Evolutionary conservation across 2,113 vertebrate genomes (phyloP).

Genomic region (Phrynosoma platyrhinos): DNA sequence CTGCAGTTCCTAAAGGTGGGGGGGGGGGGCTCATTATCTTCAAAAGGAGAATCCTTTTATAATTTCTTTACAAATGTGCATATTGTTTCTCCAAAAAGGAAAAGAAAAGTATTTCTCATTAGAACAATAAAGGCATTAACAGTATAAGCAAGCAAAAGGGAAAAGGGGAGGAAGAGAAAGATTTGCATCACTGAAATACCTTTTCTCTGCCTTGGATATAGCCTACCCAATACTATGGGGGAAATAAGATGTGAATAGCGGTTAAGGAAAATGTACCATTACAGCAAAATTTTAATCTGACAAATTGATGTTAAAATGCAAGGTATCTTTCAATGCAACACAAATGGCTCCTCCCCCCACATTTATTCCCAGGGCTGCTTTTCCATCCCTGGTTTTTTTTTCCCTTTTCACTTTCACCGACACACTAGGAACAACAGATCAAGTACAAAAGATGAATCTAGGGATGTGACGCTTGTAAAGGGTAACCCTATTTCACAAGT

Average conservation of each 20-base stretch:
- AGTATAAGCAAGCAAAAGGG: conserved; percentile 70
- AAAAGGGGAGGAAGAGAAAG: conserved; percentile 58
- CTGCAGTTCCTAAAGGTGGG: conserved; percentile 82
- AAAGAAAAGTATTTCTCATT: conserved; percentile 79
- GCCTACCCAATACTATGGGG: conserved; percentile 62
- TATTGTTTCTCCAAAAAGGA: conserved; percentile 80
- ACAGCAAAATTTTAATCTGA: conserved; percentile 78
- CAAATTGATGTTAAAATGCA: conserved; percentile 68
- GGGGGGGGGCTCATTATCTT: conserved; percentile 88
- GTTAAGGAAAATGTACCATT: conserved; percentile 78
- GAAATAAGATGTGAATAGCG: conserved; percentile 75
- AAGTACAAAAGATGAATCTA: conserved; percentile 84
- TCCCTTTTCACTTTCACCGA: conserved; percentile 79
- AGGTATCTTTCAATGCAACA: conserved; percentile 56
- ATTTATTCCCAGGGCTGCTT: conserved; percentile 58
- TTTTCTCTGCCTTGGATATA: conserved; percentile 73
- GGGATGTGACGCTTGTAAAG: conserved; percentile 84
- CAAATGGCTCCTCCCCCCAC: conserved; percentile 52
- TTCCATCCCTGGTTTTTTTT: conserved; percentile 75
- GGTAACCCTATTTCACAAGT: conserved; percentile 87
- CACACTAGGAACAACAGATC: conserved; percentile 78
- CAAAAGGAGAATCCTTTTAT: conserved; percentile 84
- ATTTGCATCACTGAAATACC: conserved; percentile 71
- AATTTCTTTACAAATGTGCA: conserved; percentile 86
- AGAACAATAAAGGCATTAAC: conserved; percentile 82